Base-by-base conservation (phyloP, 2,113 vertebrate genomes). In the Cochlearius cochlearius region DNA sequence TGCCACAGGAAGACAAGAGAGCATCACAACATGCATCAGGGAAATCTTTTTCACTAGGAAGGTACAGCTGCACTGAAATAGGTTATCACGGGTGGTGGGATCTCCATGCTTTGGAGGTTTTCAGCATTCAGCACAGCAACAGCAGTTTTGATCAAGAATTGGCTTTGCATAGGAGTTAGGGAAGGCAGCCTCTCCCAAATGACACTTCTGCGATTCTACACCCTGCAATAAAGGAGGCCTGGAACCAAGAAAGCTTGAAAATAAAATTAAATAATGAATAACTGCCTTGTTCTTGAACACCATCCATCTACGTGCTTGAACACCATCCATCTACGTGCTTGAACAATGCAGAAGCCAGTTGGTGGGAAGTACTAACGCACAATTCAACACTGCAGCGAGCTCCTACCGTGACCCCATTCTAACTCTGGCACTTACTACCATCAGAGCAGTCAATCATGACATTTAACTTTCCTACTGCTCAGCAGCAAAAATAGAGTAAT, bases 281-380 rank as follows among this genome's bases (percentile, higher is more conserved):
- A 72, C 15, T 2, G 1, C 15, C 56, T 94, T 62, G 13, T 43
- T 78, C 56, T 67, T 82, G 21, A 91, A n/a, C 26, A 78, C 12
- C 22, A 36, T 38, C 7, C 10, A 80, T 32, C 27, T 63, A 30
- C 0, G 1, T 7, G 7, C 25, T 10, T 78, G 29, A 77, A 58
- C 7, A 74, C 14, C 21, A 36, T n/a, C 7, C 8, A 84, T n/a
- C 27, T 63, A 34, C 0, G 1, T 7, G 7, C 25, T 10, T 78
- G 29, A 77, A 58, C 7, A 74, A 87, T 12, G 22, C 26, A 87
- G 59, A 78, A 82, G 43, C 23, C 50, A 60, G 30, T 8, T 47
- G 47, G 41, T 30, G 20, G 25, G 17, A 87, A 84, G 34, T 69
- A 81, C 20, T 69, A 67, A 77, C 0, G 0, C 30, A 62, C 16